phyloP scores from a whole-genome alignment of 2,113 vertebrate species.

The Ursus arctos region DNA sequence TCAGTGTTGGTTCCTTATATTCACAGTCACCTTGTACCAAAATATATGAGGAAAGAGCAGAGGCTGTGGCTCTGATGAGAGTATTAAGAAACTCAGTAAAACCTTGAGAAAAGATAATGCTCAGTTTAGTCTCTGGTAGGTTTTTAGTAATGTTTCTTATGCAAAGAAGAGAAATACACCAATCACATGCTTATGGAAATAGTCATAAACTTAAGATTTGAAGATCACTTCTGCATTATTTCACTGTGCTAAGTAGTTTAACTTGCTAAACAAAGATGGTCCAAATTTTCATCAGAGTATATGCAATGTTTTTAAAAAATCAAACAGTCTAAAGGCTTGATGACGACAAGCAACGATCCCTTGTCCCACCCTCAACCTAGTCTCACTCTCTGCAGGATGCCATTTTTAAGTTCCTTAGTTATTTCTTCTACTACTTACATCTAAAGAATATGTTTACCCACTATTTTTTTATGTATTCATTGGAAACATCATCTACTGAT shows the following conservation, averaged over 20 bases:
- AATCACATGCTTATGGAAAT: background rate
- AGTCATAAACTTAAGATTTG: background rate
- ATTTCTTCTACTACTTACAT: constrained; percentile 32
- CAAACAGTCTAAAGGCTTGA: background rate
- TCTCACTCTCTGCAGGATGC: background rate
- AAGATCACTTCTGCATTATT: background rate
- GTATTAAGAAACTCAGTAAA: background rate
- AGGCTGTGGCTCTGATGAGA: background rate
- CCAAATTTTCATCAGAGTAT: constrained; percentile 18
- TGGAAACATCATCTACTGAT: constrained; percentile 18
- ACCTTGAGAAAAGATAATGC: background rate
- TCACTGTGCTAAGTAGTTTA: background rate
- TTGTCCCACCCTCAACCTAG: background rate
- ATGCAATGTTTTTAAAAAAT: constrained; percentile 22
- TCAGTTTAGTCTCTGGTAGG: background rate
- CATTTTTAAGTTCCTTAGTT: constrained; percentile 13
- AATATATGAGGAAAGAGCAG: background rate
- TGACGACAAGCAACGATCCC: background rate
- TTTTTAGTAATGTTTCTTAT: constrained; percentile 9
- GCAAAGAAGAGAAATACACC: background rate
- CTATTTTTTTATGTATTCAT: background rate
- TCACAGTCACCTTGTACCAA: background rate
- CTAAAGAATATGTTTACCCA: constrained; percentile 24
- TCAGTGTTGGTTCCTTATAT: background rate
- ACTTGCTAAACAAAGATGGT: constrained; percentile 24